Base-by-base conservation (phyloP, 2,113 vertebrate genomes). In the Lampris incognitus region DNA sequence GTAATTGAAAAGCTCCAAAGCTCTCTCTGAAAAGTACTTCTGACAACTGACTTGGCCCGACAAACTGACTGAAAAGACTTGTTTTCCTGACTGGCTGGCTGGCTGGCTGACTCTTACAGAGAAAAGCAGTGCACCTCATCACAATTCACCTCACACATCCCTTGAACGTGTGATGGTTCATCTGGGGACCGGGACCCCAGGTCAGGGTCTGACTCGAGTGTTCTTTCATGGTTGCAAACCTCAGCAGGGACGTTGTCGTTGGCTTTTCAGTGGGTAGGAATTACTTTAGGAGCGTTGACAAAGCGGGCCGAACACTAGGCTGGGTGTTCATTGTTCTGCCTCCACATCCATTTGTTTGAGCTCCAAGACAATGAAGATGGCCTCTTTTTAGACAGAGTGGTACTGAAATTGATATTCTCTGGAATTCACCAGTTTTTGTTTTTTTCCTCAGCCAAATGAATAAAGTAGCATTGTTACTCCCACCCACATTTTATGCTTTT, bases 211-310 rank as follows among this genome's bases (percentile, higher is more conserved):
- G 82, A 84, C 85, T 87, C 77, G 59, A 79, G 76, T 74, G 81
- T 82, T 79, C 79, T 85, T 85, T 91, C 82, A 90, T 87, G 83
- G 86, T 83, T 10, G n/a, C 60, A 79, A 77, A 87, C 81, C 81
- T 84, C 76, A 68, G 82, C 82, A 38, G 71, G 71, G 66, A 64
- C 63, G 66, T 52, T 69, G 66, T 58, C 63, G 66, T 52, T 69
- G 61, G 67, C 57, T 81, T 81, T 84, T 76, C 82, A 79, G 72
- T 67, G 75, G 79, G 72, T 66, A 40, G 67, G 70, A 54, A 86
- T 82, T 72, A 56, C 71, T 58, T 73, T 61, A 84, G 68, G 83
- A 78, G 71, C 57, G 52, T 78, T 72, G 77, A 51, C 69, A 79
- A 83, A 68, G 72, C 69, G 69, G 66, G 40, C 9, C 2, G 52